phyloP scores from a whole-genome alignment of 1,140 invertebrate genomes.

The Atta cephalotes region DNA sequence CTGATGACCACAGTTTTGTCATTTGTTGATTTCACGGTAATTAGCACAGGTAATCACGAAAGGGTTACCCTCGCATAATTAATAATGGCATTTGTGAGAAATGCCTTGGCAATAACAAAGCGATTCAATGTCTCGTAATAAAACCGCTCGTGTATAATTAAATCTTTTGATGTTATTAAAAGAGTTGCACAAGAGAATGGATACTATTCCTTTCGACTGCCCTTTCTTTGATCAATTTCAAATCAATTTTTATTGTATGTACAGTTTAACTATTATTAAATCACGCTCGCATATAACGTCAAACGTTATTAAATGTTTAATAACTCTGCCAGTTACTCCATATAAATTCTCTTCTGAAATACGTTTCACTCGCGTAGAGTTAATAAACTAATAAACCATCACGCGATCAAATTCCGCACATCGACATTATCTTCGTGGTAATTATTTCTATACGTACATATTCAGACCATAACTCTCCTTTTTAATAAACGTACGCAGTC shows the following conservation, averaged over 20 bases:
- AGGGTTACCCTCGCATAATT: not conserved
- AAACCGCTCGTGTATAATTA: slow-evolving; percentile 39
- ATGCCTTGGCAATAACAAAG: not conserved
- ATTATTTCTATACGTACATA: slow-evolving; percentile 31
- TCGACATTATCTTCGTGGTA: slow-evolving; percentile 13
- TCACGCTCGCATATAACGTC: slow-evolving; percentile 3
- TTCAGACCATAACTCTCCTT: not conserved
- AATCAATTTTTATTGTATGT: slow-evolving; percentile 26
- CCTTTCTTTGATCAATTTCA: slow-evolving; percentile 38
- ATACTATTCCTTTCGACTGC: not conserved
- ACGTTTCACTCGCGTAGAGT: slow-evolving; percentile 18
- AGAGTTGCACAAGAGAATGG: slow-evolving; percentile 1
- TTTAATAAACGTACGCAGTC: not conserved
- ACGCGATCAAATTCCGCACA: slow-evolving; percentile 24
- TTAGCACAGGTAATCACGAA: not conserved
- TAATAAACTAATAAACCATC: slow-evolving; percentile 55
- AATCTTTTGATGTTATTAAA: slow-evolving; percentile 41
- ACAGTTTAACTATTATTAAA: slow-evolving; percentile 49
- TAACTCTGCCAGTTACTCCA: slow-evolving; percentile 34
- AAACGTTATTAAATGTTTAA: slow-evolving; percentile 59
- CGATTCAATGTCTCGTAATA: slow-evolving; percentile 19
- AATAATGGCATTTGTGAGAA: not conserved
- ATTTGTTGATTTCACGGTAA: slow-evolving; percentile 35
- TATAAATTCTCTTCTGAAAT: slow-evolving; percentile 49
- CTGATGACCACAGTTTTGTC: slow-evolving; percentile 19